Conservation (phyloP, 2,797 vertebrate genomes). For the Arremon brunneinucha region DNA sequence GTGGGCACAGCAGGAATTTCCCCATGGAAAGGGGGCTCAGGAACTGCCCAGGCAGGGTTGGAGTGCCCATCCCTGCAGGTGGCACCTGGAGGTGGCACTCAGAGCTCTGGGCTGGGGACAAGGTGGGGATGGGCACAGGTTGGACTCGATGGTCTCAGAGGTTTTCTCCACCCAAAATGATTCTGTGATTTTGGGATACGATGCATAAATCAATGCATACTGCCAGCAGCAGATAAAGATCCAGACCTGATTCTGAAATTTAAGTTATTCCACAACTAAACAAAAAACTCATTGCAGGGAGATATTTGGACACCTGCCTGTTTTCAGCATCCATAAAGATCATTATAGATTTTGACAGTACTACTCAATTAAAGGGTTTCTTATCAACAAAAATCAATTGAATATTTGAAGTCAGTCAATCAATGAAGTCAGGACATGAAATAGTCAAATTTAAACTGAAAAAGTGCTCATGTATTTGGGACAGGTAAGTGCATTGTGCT, state of each 20-base stretch:
- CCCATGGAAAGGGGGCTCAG: neutral
- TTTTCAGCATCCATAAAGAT: neutral
- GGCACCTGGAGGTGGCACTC: too few species aligned
- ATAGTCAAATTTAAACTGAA: neutral
- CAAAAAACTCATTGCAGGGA: neutral
- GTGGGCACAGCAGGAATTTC: neutral
- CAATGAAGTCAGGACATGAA: neutral
- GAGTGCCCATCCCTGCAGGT: neutral
- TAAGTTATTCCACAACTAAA: neutral
- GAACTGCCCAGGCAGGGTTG: neutral
- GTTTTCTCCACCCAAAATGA: neutral
- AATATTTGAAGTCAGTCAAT: neutral
- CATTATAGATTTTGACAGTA: neutral
- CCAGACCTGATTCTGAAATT: neutral
- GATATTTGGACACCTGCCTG: neutral
- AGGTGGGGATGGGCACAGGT: fast-evolving
- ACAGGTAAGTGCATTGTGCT: neutral
- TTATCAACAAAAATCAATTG: neutral
- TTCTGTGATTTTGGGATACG: neutral
- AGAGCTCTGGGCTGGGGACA: neutral
- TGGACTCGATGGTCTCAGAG: fast-evolving
- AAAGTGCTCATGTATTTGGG: fast-evolving
- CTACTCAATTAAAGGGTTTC: neutral
- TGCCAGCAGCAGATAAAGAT: neutral
- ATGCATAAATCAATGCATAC: too few species aligned